A percentile compares a stretch with the other conserved stretches of the same genome.
These are phyloP conservation scores for Excalfactoria chinensis DNA, from an alignment of 2,113 vertebrate genomes.

Conservation along the genomic window DNA sequence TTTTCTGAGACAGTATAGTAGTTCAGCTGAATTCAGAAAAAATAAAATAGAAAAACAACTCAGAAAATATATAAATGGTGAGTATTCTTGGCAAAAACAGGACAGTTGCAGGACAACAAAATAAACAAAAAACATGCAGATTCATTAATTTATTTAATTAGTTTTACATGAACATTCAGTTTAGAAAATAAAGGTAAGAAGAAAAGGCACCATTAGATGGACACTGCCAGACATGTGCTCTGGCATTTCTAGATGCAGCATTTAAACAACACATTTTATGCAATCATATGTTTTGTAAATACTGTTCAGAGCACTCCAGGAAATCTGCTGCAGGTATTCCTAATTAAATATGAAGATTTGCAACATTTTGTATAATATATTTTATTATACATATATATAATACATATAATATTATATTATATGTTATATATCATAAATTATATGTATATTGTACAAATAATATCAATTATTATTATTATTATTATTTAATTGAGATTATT, in stretches of 20 bases:
- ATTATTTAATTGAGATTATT: background rate
- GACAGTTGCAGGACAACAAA: background rate
- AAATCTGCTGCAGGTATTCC: background rate
- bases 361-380: background rate
- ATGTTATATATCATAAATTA: too few relatives aligned
- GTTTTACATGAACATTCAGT: background rate
- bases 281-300: background rate
- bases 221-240: background rate
- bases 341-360: background rate
- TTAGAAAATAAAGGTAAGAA: background rate
- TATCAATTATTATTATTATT: too few relatives aligned
- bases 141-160: too few relatives aligned
- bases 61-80: background rate
- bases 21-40: background rate
- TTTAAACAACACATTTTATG: background rate
- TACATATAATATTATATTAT: too few relatives aligned
- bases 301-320: background rate
- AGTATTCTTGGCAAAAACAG: background rate
- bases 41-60: background rate
- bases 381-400: too few relatives aligned
- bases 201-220: background rate
- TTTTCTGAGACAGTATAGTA: background rate
- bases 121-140: background rate
- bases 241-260: background rate
- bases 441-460: too few relatives aligned